These are phyloP conservation scores for Chinchilla lanigera DNA, from an alignment of 2,113 vertebrate species.

Conservation along the genomic window DNA sequence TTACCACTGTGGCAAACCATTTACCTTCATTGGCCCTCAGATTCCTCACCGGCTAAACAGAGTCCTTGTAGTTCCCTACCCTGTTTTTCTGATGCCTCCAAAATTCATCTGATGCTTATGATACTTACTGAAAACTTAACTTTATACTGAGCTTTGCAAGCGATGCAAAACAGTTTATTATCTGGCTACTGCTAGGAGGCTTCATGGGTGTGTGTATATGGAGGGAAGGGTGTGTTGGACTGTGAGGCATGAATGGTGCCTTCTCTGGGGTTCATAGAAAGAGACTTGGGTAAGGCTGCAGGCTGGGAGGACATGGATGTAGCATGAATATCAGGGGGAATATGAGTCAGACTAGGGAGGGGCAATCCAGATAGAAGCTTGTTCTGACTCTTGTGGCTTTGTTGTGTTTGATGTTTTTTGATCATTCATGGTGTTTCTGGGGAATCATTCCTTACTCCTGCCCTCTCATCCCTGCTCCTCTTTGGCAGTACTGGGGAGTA, in stretches of 20 bases:
- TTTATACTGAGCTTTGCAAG: slow-evolving; percentile 27
- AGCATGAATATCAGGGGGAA: neutral
- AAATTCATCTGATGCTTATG: neutral
- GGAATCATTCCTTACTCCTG: neutral
- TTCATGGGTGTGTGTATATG: neutral
- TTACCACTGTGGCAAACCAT: neutral
- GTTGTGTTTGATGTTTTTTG: neutral
- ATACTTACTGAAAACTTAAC: slow-evolving; percentile 11
- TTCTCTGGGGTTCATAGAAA: neutral
- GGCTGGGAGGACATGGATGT: neutral
- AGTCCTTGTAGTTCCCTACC: neutral
- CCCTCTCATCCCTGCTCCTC: neutral
- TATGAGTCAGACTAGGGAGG: neutral
- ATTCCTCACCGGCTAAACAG: neutral
- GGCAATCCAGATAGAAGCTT: neutral
- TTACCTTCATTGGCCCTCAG: neutral
- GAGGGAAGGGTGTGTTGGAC: neutral
- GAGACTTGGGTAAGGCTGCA: neutral
- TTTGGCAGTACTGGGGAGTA: neutral
- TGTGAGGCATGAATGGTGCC: neutral
- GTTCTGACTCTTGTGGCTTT: neutral
- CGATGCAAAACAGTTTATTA: neutral
- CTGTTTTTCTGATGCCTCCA: neutral
- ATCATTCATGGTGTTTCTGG: neutral
- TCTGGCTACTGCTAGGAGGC: neutral